Percentiles rank a stretch among this genome's conserved stretches.
phyloP scores from a whole-genome alignment of 2,113 vertebrate species.

The Mola mola region DNA sequence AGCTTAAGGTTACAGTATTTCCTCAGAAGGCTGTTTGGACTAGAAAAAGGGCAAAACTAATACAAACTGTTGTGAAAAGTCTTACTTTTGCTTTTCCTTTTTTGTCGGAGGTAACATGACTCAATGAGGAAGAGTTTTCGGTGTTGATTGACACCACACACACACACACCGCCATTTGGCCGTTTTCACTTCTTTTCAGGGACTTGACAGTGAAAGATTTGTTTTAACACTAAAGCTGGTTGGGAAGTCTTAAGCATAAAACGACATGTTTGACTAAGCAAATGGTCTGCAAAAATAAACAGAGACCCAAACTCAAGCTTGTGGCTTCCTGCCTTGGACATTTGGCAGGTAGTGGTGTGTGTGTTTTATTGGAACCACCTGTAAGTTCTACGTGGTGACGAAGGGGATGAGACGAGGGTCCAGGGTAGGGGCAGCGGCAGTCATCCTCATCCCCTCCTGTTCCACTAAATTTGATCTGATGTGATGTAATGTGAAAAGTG shows the following conservation, averaged over 20 bases:
- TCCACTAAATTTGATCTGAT: conserved; percentile 32
- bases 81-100: conserved; percentile 44
- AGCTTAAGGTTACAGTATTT: too few species aligned
- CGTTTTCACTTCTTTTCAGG: conserved; percentile 46
- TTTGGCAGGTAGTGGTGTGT: conserved; percentile 32
- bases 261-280: conserved; percentile 41
- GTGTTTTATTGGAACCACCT: conserved; percentile 75
- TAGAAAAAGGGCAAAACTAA: conserved; percentile 1
- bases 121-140: conserved; percentile 43
- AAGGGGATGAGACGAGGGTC: conserved; percentile 40
- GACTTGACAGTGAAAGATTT: conserved; percentile 24
- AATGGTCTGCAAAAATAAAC: conserved; percentile 49
- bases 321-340: conserved; percentile 33
- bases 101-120: conserved; percentile 34
- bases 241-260: conserved; percentile 41
- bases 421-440: neutral
- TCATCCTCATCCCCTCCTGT: neutral
- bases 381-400: conserved; percentile 53
- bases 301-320: conserved; percentile 21
- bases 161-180: conserved; percentile 48
- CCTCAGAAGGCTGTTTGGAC: conserved; percentile 10
- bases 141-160: conserved; percentile 63
- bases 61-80: conserved; percentile 28
- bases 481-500: conserved; percentile 55
- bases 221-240: conserved; percentile 16